These are phyloP conservation scores for Erpornis zantholeuca DNA, from an alignment of 2,113 vertebrate species.

Conservation along the genomic window DNA sequence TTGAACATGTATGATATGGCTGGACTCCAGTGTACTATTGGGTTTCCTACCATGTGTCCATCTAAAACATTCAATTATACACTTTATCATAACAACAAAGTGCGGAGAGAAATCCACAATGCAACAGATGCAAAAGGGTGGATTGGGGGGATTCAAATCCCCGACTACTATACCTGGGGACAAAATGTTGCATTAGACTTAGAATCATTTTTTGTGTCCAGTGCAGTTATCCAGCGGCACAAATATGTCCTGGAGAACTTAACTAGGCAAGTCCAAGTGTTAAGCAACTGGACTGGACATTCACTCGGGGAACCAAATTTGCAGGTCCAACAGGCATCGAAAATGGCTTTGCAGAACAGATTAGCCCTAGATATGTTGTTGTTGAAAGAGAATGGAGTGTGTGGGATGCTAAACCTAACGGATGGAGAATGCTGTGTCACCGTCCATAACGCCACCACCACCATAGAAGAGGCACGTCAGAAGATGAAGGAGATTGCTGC, in stretches of 20 bases:
- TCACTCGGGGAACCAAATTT: background rate
- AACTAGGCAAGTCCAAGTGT: background rate
- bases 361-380: background rate
- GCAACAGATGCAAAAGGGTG: background rate
- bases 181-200: background rate
- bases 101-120: background rate
- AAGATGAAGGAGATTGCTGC: conserved; percentile 6
- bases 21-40: background rate
- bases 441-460: background rate
- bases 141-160: background rate
- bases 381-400: background rate
- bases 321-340: background rate
- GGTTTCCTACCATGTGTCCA: conserved; percentile 4
- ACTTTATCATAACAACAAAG: background rate
- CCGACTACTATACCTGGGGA: background rate
- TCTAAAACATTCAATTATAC: background rate
- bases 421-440: background rate
- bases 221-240: background rate
- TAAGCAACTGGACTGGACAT: background rate
- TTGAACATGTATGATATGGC: conserved; percentile 22
- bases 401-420: background rate
- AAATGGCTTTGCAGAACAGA: background rate
- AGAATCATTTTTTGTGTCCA: background rate
- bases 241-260: background rate
- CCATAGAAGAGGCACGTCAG: background rate